phyloP scores from a whole-genome alignment of 1,140 invertebrate species.

The Onthophagus taurus region DNA sequence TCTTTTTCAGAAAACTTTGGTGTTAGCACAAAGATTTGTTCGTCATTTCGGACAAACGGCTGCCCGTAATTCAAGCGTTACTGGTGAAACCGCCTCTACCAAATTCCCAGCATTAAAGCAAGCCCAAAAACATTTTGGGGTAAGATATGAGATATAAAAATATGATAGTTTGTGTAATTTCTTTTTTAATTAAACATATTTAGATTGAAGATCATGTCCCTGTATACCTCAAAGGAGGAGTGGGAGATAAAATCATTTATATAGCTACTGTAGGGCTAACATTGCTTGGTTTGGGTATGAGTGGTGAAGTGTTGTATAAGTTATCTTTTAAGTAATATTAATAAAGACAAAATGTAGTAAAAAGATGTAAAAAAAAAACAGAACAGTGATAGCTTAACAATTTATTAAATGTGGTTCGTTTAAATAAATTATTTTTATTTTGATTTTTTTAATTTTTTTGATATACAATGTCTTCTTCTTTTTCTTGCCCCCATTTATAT shows the following conservation, averaged over 20 bases:
- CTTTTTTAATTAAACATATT: background rate
- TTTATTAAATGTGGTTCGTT: no score
- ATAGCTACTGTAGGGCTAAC: constrained; percentile 38
- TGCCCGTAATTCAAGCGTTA: background rate
- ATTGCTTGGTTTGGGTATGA: constrained; percentile 36
- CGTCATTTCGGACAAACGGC: constrained; percentile 7
- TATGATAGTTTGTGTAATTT: background rate
- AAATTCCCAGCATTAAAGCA: constrained; percentile 16
- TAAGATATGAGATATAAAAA: background rate
- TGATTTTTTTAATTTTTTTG: no score
- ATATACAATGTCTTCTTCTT: no score
- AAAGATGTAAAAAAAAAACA: no score
- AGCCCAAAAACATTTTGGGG: constrained; percentile 16
- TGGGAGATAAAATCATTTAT: constrained; percentile 46
- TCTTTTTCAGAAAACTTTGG: constrained; percentile 8
- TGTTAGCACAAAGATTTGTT: constrained; percentile 6
- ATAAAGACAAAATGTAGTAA: no score
- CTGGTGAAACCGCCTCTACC: background rate
- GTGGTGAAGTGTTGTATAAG: constrained; percentile 19
- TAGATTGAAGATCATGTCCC: constrained; percentile 43
- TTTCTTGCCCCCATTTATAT: no score
- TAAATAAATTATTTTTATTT: no score
- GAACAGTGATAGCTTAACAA: no score
- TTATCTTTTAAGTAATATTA: no score
- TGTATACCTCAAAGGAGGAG: constrained; percentile 50